phyloP scores from a whole-genome alignment of 2,113 vertebrate species.

The Pyxicephalus adspersus region DNA sequence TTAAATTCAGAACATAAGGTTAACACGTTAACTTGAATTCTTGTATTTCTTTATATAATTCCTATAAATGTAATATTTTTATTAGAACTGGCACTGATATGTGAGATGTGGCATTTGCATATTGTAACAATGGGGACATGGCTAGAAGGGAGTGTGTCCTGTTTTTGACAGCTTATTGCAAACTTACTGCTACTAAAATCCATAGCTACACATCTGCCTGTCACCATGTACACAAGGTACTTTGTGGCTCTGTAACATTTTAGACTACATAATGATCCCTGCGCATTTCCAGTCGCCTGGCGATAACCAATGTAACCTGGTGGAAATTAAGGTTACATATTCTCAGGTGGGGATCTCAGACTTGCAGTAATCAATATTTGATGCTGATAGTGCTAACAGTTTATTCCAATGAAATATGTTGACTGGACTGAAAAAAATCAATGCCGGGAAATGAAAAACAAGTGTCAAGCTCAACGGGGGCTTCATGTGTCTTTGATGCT shows the following conservation, averaged over 20 bases:
- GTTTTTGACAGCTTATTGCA: no score
- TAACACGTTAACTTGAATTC: no score
- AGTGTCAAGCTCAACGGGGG: constrained; percentile 66
- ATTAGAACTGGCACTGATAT: no score
- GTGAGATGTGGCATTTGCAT: no score
- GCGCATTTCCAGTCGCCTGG: constrained; percentile 65
- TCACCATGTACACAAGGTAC: constrained; percentile 50
- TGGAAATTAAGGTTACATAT: constrained; percentile 75
- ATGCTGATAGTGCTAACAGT: constrained; percentile 70
- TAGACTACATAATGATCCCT: constrained; percentile 62
- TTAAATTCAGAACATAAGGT: no score
- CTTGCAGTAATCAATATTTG: constrained; percentile 71
- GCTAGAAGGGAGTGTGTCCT: no score
- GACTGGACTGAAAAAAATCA: constrained; percentile 66
- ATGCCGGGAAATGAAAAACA: constrained; percentile 71
- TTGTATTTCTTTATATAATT: no score
- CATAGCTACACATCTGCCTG: background rate
- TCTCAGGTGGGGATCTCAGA: constrained; percentile 66
- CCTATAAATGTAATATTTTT: no score
- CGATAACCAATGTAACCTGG: constrained; percentile 64
- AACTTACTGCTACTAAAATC: no score
- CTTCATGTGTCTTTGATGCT: constrained; percentile 60
- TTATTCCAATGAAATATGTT: constrained; percentile 67
- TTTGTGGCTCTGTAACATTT: constrained; percentile 58
- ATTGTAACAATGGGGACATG: no score